phyloP scores from a whole-genome alignment of 2,888 invertebrate genomes.

The Scaptomyza polygonia region DNA sequence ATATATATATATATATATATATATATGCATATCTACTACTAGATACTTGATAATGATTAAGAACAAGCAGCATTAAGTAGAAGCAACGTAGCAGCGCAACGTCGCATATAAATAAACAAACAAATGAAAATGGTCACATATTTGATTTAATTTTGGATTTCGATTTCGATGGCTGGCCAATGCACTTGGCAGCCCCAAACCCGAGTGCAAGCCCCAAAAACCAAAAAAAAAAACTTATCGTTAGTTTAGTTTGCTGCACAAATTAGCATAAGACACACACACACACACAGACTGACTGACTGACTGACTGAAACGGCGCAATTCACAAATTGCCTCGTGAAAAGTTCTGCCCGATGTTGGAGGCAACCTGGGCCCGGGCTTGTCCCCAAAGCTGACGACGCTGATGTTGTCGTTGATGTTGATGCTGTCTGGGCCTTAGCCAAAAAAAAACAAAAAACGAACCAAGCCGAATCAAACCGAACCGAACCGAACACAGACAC shows the following conservation, averaged over 20 bases:
- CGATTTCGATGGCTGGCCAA: slow-evolving; percentile 33
- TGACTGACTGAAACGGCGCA: slow-evolving; percentile 3
- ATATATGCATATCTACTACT: slow-evolving; percentile 22
- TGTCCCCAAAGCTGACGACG: slow-evolving; percentile 14
- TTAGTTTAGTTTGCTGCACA: slow-evolving; percentile 18
- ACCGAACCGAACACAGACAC: slow-evolving; percentile 10
- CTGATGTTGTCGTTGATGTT: slow-evolving; percentile 4
- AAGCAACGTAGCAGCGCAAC: slow-evolving; percentile 9
- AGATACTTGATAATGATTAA: slow-evolving; percentile 38
- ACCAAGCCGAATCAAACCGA: slow-evolving; percentile 1
- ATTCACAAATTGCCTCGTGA: slow-evolving; percentile 19
- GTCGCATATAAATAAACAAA: slow-evolving; percentile 41
- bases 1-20: slow-evolving; percentile 34
- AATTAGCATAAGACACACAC: slow-evolving; percentile 42
- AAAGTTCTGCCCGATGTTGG: slow-evolving; percentile 43
- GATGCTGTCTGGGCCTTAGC: slow-evolving; percentile 23
- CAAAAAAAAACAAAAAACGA: slow-evolving; percentile 6
- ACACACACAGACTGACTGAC: not conserved
- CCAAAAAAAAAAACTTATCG: too few relatives aligned
- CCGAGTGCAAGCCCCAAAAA: slow-evolving; percentile 8
- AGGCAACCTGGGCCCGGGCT: slow-evolving; percentile 9
- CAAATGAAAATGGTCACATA: slow-evolving; percentile 54
- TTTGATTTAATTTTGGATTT: slow-evolving; percentile 61
- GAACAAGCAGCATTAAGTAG: slow-evolving; percentile 18
- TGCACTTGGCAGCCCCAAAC: slow-evolving; percentile 10